phyloP scores from a whole-genome alignment of 2,113 vertebrate genomes.

The Embiotoca jacksoni region DNA sequence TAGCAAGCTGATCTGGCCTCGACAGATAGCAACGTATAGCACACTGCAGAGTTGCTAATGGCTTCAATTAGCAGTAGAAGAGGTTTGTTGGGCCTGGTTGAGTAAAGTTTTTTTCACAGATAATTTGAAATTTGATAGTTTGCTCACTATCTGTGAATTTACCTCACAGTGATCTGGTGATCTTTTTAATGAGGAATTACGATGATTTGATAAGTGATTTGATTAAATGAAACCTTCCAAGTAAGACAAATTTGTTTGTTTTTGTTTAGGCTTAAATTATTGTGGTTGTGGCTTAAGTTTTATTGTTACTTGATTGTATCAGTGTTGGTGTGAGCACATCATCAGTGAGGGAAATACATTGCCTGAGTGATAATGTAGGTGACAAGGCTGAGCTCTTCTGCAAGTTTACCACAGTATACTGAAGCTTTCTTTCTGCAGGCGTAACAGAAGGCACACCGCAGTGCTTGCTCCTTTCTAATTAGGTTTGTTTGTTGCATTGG shows the following conservation, averaged over 20 bases:
- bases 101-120: constrained; percentile 18
- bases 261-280: too few relatives aligned
- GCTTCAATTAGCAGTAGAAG: constrained; percentile 72
- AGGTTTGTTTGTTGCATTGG: constrained; percentile 54
- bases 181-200: background rate
- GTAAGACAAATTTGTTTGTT: background rate
- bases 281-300: background rate
- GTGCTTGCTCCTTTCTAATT: constrained; percentile 70
- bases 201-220: background rate
- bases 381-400: background rate
- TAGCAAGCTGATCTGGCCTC: constrained; percentile 62
- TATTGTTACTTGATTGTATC: constrained; percentile 1
- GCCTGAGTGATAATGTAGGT: constrained; percentile 13
- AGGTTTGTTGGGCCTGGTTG: constrained; percentile 28
- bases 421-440: constrained; percentile 47
- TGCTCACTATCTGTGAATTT: constrained; percentile 11
- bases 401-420: background rate
- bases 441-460: constrained; percentile 25
- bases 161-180: background rate
- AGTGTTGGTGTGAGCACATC: background rate
- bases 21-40: constrained; percentile 65
- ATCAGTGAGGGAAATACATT: constrained; percentile 25
- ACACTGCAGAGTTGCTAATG: constrained; percentile 64
- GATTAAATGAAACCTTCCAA: background rate
- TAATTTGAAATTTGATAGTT: too few relatives aligned